Evolutionary conservation across 1,140 invertebrate genomes (phyloP).

Genomic region (Gyrodactylus bullatarudis): DNA sequence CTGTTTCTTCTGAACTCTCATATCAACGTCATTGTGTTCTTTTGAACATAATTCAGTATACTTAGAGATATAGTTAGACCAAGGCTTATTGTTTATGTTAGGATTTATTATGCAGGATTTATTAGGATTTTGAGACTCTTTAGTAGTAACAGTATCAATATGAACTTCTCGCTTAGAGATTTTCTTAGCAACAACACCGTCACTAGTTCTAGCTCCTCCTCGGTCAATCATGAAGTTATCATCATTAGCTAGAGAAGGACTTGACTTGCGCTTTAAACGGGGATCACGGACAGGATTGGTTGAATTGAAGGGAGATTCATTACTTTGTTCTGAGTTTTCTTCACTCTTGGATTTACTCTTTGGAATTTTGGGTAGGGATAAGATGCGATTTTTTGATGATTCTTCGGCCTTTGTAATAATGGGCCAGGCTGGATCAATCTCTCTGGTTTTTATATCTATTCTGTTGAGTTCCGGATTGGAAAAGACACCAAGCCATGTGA

Average conservation of each 20-base stretch:
- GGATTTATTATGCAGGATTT: no score
- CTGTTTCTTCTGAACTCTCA: background rate
- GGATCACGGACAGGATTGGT: background rate
- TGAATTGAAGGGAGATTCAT: background rate
- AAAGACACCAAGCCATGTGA: background rate
- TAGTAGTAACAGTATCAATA: no score
- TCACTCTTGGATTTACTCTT: background rate
- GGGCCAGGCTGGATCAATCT: conserved; percentile 4
- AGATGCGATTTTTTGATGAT: background rate
- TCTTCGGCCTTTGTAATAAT: background rate
- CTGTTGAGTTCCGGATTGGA: background rate
- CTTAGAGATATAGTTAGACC: background rate
- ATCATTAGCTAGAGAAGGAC: background rate
- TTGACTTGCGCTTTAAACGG: background rate
- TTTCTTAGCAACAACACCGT: background rate
- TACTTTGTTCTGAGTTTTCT: background rate
- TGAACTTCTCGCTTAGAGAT: background rate
- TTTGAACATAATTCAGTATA: no score
- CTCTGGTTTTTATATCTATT: background rate
- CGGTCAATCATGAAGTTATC: background rate
- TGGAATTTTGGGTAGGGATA: background rate
- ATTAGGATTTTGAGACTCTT: no score
- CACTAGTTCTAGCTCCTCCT: background rate
- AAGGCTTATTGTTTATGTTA: background rate
- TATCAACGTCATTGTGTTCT: background rate